Conservation (phyloP, 2,888 invertebrate genomes). For the Falcaria lacertinaria region DNA sequence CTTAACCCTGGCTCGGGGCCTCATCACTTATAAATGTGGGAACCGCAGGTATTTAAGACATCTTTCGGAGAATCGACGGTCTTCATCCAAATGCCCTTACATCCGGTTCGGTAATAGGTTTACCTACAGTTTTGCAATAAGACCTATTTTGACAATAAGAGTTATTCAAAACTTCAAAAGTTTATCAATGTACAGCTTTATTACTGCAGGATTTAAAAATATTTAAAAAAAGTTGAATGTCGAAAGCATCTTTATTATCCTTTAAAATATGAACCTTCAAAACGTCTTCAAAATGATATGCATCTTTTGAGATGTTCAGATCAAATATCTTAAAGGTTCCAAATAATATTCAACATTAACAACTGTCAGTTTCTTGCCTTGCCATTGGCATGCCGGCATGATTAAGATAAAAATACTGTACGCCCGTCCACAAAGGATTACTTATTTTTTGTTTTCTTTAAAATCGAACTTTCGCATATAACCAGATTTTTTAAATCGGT, state of each 20-base stretch:
- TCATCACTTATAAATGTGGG: conserved; percentile 46
- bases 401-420: conserved; percentile 20
- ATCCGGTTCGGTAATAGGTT: conserved; percentile 45
- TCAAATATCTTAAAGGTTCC: conserved; percentile 17
- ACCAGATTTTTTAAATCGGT: too few species aligned
- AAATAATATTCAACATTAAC: conserved; percentile 4
- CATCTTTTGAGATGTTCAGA: conserved; percentile 23
- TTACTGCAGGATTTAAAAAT: too few species aligned
- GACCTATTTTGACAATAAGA: too few species aligned
- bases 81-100: conserved; percentile 37
- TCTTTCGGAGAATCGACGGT: conserved; percentile 50
- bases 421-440: background rate
- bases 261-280: conserved; percentile 13
- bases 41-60: conserved; percentile 43
- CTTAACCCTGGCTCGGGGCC: conserved; percentile 20
- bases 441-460: too few species aligned
- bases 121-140: conserved; percentile 1
- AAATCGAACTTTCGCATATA: too few species aligned
- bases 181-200: too few species aligned
- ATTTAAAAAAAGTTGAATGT: conserved; percentile 3
- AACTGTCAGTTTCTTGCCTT: conserved; percentile 24
- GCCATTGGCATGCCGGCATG: conserved; percentile 30
- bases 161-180: too few species aligned
- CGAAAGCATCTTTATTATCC: conserved; percentile 8
- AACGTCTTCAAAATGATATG: conserved; percentile 29